Evolutionary conservation across 2,888 invertebrate genomes (phyloP).

Genomic region (Lasioglossum morio): DNA sequence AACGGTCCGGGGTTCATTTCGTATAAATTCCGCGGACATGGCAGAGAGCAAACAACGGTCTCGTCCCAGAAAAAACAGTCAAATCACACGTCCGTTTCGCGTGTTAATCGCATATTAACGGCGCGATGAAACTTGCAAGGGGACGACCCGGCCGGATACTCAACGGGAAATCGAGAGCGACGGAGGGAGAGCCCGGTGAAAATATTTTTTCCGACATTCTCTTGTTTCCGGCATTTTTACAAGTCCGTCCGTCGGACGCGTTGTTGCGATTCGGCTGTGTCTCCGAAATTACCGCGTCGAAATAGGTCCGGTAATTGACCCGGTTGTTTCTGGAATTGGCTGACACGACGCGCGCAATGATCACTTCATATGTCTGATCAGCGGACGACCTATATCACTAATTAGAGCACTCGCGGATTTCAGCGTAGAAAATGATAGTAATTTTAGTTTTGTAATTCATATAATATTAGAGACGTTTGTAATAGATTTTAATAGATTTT

Average conservation of each 20-base stretch:
- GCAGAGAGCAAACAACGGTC: not conserved
- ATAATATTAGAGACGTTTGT: no score
- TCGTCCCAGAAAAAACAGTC: not conserved
- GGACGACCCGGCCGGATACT: constrained; percentile 4
- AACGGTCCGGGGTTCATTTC: not conserved
- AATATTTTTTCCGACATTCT: not conserved
- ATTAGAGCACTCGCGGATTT: not conserved
- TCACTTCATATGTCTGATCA: constrained; percentile 30
- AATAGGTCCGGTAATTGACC: constrained; percentile 15
- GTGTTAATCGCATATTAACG: constrained; percentile 23
- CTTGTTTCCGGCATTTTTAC: not conserved
- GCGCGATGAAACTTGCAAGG: constrained; percentile 26
- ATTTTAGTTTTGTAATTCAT: no score
- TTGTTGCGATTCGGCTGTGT: not conserved
- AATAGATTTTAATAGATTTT: no score
- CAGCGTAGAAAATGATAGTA: no score
- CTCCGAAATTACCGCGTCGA: constrained; percentile 40
- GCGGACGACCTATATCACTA: constrained; percentile 23
- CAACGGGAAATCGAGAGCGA: not conserved
- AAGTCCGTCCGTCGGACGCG: not conserved
- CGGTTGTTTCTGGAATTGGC: constrained; percentile 25
- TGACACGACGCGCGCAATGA: constrained; percentile 22
- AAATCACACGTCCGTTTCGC: not conserved
- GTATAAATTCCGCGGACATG: constrained; percentile 7
- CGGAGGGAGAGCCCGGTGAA: not conserved